Evolutionary conservation across 2,888 invertebrate species (phyloP), one percentile per base, ranked within the genome.

Genomic region (Myopa tessellatipennis): DNA sequence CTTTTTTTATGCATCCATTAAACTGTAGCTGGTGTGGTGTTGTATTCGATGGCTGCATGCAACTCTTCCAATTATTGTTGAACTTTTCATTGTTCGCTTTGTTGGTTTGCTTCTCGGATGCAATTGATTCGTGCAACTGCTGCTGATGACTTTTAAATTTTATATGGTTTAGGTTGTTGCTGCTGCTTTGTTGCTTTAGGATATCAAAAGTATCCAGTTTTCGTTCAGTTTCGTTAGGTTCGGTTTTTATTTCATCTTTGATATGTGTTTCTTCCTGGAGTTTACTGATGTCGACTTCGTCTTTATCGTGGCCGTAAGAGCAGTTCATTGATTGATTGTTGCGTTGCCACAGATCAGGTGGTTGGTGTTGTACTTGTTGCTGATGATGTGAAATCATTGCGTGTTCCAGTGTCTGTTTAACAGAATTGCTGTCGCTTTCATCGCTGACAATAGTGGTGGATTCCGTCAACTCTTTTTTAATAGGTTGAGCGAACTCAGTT

Each of bases 231-330:
- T 76, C 38, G 2, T 75, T 74, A 2, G 84, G 85, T 65, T 87
- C 89, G 4, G 82, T 80, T 82, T 88, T 89, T 12, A 88, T 85
- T 82, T 88, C 88, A 77, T 87, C 83, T 65, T 87, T 85, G n/a
- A 86, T 83, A 52, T 71, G 71, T 70, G 69, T 50, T 50, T 50
- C 67, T 26, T 71, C 55, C 26, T 16, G 5, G 26, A 34, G 36
- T 36, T 38, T 61, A 63, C 14, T 45, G 45, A 40, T 40, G 36
- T 60, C 34, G 16, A 52, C 34, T 70, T 26, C 55, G 38, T 38
- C 18, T 4, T 16, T 55, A 12, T 16, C 8, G 5, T 14, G 8
- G 55, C 10, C 16, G 10, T n/a, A 55, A 55, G 55, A 55, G 55
- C n/a, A 55, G 10, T 10, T 45, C 45, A 55, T 8, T 5, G 14